These are phyloP conservation scores for Mola mola DNA, from an alignment of 2,113 vertebrate species.

Conservation along the genomic window DNA sequence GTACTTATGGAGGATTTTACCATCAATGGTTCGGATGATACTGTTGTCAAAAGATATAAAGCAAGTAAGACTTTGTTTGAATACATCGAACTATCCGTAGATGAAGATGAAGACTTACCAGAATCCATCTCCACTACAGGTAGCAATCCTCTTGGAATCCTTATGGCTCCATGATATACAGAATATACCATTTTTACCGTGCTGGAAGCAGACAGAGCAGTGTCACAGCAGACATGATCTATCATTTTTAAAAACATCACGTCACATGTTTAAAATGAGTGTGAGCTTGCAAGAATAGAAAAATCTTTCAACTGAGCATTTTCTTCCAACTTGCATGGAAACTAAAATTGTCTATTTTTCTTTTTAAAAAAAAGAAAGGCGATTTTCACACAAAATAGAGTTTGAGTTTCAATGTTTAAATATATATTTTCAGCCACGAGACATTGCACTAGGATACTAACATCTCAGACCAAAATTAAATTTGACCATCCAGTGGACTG, in stretches of 20 bases:
- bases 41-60: conserved; percentile 76
- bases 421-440: too few species aligned
- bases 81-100: not conserved
- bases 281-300: too few species aligned
- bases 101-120: conserved; percentile 84
- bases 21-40: conserved; percentile 93
- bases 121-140: conserved; percentile 94
- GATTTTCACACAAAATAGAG: too few species aligned
- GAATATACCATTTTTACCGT: conserved; percentile 97
- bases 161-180: conserved; percentile 99
- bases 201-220: conserved; percentile 76
- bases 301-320: too few species aligned
- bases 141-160: conserved; percentile 98
- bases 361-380: too few species aligned
- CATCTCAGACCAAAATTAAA: too few species aligned
- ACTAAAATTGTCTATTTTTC: too few species aligned
- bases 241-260: not conserved
- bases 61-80: not conserved
- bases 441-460: too few species aligned
- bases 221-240: not conserved
- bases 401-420: too few species aligned
- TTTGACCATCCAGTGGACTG: too few species aligned
- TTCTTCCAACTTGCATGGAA: too few species aligned
- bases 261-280: too few species aligned
- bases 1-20: conserved; percentile 94